Evolutionary conservation across 1,140 invertebrate species (phyloP).

Genomic region (Yoshiicerus persimilis): DNA sequence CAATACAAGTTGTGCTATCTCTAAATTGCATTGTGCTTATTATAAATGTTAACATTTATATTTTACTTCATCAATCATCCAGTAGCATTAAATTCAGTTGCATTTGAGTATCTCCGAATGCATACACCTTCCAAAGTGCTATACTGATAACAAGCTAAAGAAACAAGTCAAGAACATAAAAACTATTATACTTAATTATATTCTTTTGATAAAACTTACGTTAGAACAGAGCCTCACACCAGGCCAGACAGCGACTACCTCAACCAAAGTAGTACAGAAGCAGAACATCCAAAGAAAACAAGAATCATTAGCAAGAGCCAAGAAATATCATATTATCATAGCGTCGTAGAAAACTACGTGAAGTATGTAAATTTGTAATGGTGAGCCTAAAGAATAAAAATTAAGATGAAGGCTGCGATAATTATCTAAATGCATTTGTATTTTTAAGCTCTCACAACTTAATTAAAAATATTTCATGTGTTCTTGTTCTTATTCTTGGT

Average conservation of each 20-base stretch:
- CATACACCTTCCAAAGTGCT: neutral
- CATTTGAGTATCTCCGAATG: neutral
- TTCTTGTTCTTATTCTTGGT: neutral
- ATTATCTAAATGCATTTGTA: neutral
- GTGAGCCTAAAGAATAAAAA: too few species aligned
- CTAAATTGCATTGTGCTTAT: neutral
- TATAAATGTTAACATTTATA: neutral
- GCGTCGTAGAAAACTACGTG: neutral
- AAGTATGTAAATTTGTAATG: too few species aligned
- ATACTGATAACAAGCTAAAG: neutral
- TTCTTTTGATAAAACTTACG: neutral
- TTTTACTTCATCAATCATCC: neutral
- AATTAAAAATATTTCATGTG: neutral
- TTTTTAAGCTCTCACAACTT: neutral
- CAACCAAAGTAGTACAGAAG: neutral
- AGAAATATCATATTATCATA: neutral
- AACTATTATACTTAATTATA: neutral
- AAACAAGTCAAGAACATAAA: neutral
- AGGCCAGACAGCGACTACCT: neutral
- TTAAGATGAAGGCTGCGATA: neutral
- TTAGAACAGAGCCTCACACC: too few species aligned
- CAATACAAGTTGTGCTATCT: neutral
- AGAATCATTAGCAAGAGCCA: neutral
- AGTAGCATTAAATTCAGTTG: neutral
- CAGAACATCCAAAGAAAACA: neutral